phyloP scores from a whole-genome alignment of 2,797 vertebrate genomes.

The Mormyrus hasselquistii region DNA sequence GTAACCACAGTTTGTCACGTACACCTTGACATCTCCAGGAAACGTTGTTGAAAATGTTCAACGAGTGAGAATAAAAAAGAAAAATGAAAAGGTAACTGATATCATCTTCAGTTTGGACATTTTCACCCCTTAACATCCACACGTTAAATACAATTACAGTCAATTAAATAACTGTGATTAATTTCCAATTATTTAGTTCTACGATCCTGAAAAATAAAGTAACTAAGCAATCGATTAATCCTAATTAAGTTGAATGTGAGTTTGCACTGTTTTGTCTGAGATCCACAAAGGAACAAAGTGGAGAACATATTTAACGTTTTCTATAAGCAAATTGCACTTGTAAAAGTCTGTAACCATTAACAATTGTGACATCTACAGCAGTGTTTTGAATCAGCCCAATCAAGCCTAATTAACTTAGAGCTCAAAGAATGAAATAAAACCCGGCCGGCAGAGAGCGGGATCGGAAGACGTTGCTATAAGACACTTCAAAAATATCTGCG shows the following conservation, averaged over 20 bases:
- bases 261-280: neutral
- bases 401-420: neutral
- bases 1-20: neutral
- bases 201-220: neutral
- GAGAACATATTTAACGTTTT: neutral
- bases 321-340: slow-evolving; percentile 6
- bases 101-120: neutral
- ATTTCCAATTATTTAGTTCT: neutral
- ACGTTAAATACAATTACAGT: neutral
- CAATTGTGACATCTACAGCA: slow-evolving; percentile 1
- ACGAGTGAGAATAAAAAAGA: neutral
- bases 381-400: neutral
- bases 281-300: neutral
- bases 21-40: neutral
- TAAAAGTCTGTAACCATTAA: neutral
- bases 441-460: neutral
- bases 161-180: neutral
- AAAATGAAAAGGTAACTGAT: neutral
- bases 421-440: neutral
- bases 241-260: neutral
- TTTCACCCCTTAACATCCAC: neutral
- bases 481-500: neutral
- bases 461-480: neutral
- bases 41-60: neutral
- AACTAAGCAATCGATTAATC: neutral